A percentile compares a stretch with the other conserved stretches of the same genome.
Conservation (phyloP, 1,140 invertebrate species). For the Temnothorax nylanderi region DNA sequence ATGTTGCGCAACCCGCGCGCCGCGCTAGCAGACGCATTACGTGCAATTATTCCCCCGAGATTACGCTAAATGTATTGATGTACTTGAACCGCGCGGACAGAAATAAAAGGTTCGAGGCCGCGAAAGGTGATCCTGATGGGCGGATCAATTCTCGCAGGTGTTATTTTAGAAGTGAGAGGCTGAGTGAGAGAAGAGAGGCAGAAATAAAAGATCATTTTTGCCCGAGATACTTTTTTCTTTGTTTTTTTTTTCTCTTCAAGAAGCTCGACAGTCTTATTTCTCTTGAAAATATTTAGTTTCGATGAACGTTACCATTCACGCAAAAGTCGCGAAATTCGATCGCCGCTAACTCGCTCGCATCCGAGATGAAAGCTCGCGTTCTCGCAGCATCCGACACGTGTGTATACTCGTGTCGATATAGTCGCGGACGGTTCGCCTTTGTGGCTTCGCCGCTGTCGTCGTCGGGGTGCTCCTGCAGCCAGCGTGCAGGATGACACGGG, state of each 20-base stretch:
- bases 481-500: slow-evolving; percentile 45
- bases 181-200: not conserved
- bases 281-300: not conserved
- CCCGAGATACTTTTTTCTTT: not conserved
- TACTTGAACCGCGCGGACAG: not conserved
- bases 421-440: slow-evolving; percentile 15
- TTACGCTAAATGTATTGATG: slow-evolving; percentile 3
- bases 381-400: not conserved
- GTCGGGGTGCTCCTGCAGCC: slow-evolving; percentile 12
- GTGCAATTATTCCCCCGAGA: slow-evolving; percentile 16
- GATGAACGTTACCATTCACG: no score
- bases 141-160: not conserved
- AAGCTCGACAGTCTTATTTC: not conserved
- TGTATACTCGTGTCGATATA: not conserved
- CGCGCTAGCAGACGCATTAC: not conserved
- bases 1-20: not conserved
- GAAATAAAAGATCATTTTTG: not conserved
- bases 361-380: not conserved
- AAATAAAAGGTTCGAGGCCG: not conserved
- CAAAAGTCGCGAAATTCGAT: not conserved
- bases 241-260: not conserved
- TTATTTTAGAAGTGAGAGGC: not conserved
- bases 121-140: not conserved
- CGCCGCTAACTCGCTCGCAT: not conserved
- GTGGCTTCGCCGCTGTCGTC: slow-evolving; percentile 1